Conservation (phyloP, 2,888 invertebrate species). For the Venusia cambrica region DNA sequence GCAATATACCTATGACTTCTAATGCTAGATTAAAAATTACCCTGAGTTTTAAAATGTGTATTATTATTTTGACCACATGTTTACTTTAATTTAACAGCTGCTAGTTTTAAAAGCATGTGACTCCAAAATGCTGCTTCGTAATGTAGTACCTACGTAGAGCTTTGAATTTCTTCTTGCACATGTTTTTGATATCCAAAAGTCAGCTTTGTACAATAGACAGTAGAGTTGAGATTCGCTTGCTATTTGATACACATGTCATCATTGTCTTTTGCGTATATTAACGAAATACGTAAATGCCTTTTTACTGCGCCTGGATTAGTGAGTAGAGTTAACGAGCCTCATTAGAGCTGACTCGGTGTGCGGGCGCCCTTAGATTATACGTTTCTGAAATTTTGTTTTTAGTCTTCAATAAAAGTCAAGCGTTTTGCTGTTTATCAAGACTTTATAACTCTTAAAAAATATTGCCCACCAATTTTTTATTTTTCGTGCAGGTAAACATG, state of each 20-base stretch:
- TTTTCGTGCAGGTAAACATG: too few relatives aligned
- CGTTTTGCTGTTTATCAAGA: background rate
- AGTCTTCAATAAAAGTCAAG: slow-evolving; percentile 1
- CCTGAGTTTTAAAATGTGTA: too few relatives aligned
- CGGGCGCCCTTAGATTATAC: slow-evolving; percentile 28
- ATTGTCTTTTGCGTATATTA: slow-evolving; percentile 30
- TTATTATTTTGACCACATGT: too few relatives aligned
- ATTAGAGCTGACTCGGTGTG: slow-evolving; percentile 37
- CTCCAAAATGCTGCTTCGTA: slow-evolving; percentile 17
- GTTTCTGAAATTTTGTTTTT: slow-evolving; percentile 20
- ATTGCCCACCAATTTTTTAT: too few relatives aligned
- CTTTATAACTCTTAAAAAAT: too few relatives aligned
- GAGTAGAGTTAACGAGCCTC: slow-evolving; percentile 45
- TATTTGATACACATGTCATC: slow-evolving; percentile 21
- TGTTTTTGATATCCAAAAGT: slow-evolving; percentile 5
- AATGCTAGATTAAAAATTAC: too few relatives aligned
- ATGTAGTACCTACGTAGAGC: slow-evolving; percentile 23
- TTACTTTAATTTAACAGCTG: slow-evolving; percentile 19
- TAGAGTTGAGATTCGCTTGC: slow-evolving; percentile 20
- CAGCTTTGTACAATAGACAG: slow-evolving; percentile 9
- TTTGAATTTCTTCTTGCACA: slow-evolving; percentile 14
- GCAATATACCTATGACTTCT: too few relatives aligned
- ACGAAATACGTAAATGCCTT: slow-evolving; percentile 34
- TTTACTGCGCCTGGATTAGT: slow-evolving; percentile 38
- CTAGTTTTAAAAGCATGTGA: slow-evolving; percentile 22